A percentile compares a stretch with the other conserved stretches of the same genome.
These are phyloP conservation scores for Serranus cabrilla DNA, from an alignment of 2,797 vertebrate species.

Conservation along the genomic window DNA sequence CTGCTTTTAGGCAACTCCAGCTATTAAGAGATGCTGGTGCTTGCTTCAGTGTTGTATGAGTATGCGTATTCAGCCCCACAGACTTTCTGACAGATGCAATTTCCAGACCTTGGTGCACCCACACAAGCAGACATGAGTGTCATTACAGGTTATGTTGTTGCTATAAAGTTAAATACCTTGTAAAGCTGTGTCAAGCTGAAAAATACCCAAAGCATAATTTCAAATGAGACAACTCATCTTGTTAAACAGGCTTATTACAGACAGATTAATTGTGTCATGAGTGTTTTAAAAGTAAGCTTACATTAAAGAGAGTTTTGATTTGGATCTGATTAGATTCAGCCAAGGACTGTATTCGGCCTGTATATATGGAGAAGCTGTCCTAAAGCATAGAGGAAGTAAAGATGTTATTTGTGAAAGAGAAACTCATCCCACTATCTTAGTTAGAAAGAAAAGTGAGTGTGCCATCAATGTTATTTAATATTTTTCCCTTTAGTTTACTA, in stretches of 20 bases:
- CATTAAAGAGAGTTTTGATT: background rate
- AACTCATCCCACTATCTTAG: background rate
- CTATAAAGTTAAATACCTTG: background rate
- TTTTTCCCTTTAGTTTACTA: slow-evolving; percentile 11
- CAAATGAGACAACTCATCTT: background rate
- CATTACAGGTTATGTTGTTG: background rate
- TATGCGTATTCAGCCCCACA: background rate
- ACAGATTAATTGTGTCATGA: background rate
- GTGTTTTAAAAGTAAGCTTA: background rate
- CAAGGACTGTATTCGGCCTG: background rate
- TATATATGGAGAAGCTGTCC: background rate
- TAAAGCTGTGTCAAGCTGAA: background rate
- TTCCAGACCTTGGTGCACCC: background rate
- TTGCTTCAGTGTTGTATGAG: background rate
- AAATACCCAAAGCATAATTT: background rate
- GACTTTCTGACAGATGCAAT: slow-evolving; percentile 11
- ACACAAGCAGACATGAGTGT: background rate
- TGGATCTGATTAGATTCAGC: background rate
- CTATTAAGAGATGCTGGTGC: background rate
- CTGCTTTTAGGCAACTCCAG: background rate
- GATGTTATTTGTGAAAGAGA: slow-evolving; percentile 32
- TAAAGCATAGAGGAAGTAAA: background rate
- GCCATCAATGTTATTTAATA: background rate
- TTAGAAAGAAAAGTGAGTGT: background rate
- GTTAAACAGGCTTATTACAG: background rate